Evolutionary conservation across 2,113 vertebrate genomes (phyloP).

Genomic region (Menura novaehollandiae): DNA sequence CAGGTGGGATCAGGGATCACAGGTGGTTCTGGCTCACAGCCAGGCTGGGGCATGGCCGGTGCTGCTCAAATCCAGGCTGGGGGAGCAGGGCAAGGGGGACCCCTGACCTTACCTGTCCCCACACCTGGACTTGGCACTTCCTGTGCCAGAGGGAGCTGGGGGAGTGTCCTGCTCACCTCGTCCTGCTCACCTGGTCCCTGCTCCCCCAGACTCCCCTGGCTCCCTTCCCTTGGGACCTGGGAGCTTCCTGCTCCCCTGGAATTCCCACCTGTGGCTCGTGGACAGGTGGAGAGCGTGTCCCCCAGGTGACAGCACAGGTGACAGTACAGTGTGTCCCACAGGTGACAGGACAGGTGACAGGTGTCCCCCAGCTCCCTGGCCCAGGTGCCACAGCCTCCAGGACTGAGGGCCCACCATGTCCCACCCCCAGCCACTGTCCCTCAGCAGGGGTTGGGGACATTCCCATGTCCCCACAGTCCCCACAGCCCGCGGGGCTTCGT

Average conservation of each 20-base stretch:
- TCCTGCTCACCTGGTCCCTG: not conserved
- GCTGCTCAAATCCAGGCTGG: not conserved
- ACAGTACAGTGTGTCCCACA: not conserved
- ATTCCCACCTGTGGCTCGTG: too few relatives aligned
- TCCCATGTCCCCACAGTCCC: not conserved
- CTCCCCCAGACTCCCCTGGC: not conserved
- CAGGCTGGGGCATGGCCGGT: accelerated
- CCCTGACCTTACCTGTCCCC: not conserved
- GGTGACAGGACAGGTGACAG: not conserved
- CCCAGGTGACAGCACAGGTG: not conserved
- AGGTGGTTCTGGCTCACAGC: not conserved
- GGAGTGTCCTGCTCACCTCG: not conserved
- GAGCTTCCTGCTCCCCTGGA: not conserved
- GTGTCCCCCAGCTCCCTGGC: not conserved
- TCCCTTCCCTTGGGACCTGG: not conserved
- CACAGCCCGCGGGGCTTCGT: not conserved
- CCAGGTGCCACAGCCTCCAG: not conserved
- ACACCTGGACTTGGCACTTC: not conserved
- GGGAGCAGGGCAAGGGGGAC: not conserved
- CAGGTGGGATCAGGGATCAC: not conserved
- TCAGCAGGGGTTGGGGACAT: not conserved
- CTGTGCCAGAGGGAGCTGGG: not conserved
- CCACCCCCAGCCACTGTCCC: not conserved
- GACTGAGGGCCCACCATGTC: not conserved
- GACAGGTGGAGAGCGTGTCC: not conserved